Evolutionary conservation across 1,140 invertebrate genomes (phyloP).

Genomic region (Dryas iulia): DNA sequence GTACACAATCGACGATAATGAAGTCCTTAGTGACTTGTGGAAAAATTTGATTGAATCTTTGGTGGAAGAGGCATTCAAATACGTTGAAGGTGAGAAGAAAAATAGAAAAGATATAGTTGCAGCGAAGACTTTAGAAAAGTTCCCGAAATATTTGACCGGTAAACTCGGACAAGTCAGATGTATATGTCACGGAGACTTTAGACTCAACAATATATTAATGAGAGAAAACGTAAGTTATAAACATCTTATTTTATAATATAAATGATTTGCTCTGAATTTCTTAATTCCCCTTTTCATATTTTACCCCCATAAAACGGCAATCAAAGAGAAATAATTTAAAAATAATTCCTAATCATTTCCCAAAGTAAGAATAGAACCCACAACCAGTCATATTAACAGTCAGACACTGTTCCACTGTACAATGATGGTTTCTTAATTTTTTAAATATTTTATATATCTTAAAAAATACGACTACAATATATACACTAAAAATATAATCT

Average conservation of each 20-base stretch:
- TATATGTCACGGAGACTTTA: slow-evolving; percentile 43
- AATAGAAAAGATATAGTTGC: slow-evolving; percentile 18
- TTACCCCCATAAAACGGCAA: too few relatives aligned
- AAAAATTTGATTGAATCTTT: neutral
- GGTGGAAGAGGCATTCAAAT: neutral
- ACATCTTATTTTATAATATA: neutral
- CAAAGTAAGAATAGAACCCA: too few relatives aligned
- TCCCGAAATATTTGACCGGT: slow-evolving; percentile 12
- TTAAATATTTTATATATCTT: too few relatives aligned
- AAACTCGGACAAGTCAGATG: slow-evolving; percentile 21
- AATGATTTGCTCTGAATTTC: too few relatives aligned
- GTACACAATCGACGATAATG: neutral
- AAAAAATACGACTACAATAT: too few relatives aligned
- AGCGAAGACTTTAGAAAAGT: slow-evolving; percentile 8
- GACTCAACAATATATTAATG: slow-evolving; percentile 41
- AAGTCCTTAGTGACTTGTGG: slow-evolving; percentile 6
- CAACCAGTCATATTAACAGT: too few relatives aligned
- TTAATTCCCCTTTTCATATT: too few relatives aligned
- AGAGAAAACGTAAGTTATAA: slow-evolving; percentile 19
- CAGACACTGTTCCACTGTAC: too few relatives aligned
- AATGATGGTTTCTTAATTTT: too few relatives aligned
- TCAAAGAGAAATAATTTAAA: too few relatives aligned
- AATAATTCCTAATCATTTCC: too few relatives aligned
- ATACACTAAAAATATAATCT: too few relatives aligned
- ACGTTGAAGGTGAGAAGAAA: slow-evolving; percentile 16